Conservation (phyloP, 2,113 vertebrate species). For the human region GRCh38 chr15:81880001-81880500, state of each 20-base stretch:
- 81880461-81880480: fast-evolving
- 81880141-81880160: not conserved
- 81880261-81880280: not conserved
- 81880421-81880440: fast-evolving
- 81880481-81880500: not conserved
- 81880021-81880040: not conserved
- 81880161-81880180: not conserved
- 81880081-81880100: not conserved
- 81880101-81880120: not conserved
- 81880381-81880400: not conserved
- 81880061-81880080: not conserved
- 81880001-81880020: not conserved
- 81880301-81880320: not conserved
- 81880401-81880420: no score
- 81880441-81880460: not conserved
- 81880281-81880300: not conserved
- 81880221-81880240: not conserved
- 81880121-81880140: not conserved
- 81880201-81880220: not conserved
- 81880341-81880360: not conserved
- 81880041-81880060: not conserved
- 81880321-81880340: no score
- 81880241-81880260: not conserved
- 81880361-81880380: not conserved
- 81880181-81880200: not conserved